These are phyloP conservation scores for Copsychus sechellarum DNA, from an alignment of 2,113 vertebrate genomes.

Conservation along the genomic window DNA sequence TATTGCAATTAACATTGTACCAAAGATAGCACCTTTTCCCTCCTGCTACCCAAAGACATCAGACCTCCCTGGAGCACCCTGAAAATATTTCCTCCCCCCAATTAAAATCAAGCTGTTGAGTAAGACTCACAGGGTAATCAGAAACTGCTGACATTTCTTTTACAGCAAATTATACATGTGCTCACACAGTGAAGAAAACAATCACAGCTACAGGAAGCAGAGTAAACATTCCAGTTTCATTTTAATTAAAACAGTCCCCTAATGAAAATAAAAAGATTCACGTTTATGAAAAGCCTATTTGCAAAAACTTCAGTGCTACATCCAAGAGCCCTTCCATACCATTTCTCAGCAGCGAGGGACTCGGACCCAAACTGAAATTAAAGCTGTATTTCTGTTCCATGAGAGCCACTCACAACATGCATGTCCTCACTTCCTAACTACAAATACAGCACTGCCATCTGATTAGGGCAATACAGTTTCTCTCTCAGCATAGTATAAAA, in stretches of 20 bases:
- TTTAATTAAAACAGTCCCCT: conserved; percentile 61
- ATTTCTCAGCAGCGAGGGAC: neutral
- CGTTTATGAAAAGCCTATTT: conserved; percentile 42
- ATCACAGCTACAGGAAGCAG: conserved; percentile 44
- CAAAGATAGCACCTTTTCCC: conserved; percentile 46
- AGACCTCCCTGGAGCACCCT: conserved; percentile 30
- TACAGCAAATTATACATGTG: conserved; percentile 43
- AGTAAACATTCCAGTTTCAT: conserved; percentile 59
- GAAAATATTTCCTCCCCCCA: conserved; percentile 50
- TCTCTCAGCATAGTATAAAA: neutral
- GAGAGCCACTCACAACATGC: neutral
- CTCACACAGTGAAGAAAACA: conserved; percentile 54
- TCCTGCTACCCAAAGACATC: conserved; percentile 18
- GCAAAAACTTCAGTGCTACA: conserved; percentile 26
- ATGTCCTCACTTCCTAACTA: neutral
- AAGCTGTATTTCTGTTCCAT: neutral
- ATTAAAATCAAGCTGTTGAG: conserved; percentile 62
- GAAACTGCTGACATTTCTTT: conserved; percentile 62
- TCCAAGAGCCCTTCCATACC: neutral
- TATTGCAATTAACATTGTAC: conserved; percentile 31
- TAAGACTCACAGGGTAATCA: conserved; percentile 49
- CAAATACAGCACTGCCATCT: neutral
- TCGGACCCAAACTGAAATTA: neutral
- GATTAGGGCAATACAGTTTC: neutral
- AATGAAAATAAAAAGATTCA: conserved; percentile 49